These are phyloP conservation scores for Potamarius usumacintae DNA, from an alignment of 2,113 vertebrate species.

Conservation along the genomic window DNA sequence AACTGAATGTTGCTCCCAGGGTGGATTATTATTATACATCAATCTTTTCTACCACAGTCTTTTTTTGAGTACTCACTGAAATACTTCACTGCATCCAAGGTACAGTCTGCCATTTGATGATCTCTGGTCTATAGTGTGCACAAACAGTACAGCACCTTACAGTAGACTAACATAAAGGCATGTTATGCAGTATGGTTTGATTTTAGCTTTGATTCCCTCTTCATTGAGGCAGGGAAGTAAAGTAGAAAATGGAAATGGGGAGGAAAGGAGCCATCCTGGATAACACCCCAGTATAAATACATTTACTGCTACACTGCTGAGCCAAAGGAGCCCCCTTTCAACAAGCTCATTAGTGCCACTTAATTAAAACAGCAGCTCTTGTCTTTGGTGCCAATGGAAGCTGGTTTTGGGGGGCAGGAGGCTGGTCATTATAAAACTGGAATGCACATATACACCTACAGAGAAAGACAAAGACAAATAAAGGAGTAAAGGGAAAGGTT, in stretches of 20 bases:
- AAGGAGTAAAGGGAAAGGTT: background rate
- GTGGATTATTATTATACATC: background rate
- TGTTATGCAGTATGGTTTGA: background rate
- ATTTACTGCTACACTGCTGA: conserved; percentile 86
- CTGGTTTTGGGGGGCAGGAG: conserved; percentile 56
- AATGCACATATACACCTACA: conserved; percentile 26
- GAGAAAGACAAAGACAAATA: conserved; percentile 9
- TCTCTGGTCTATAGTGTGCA: background rate
- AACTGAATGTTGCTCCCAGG: too few relatives aligned
- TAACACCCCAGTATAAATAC: conserved; percentile 92
- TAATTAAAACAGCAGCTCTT: conserved; percentile 94
- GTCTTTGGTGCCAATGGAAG: conserved; percentile 87
- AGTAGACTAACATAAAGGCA: background rate
- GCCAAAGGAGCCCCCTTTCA: conserved; percentile 86
- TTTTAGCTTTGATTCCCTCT: conserved; percentile 33
- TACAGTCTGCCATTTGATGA: background rate
- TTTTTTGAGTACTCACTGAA: background rate
- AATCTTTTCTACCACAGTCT: background rate
- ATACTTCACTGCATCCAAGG: background rate
- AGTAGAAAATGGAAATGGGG: background rate
- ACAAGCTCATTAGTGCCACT: conserved; percentile 94
- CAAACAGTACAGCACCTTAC: background rate
- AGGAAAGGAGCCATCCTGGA: conserved; percentile 74
- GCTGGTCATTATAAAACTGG: conserved; percentile 42
- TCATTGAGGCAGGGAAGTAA: conserved; percentile 8